Percentiles rank a stretch among this genome's conserved stretches.
Evolutionary conservation across 2,113 vertebrate genomes (phyloP).

Genomic region (Amblyornis subalaris): DNA sequence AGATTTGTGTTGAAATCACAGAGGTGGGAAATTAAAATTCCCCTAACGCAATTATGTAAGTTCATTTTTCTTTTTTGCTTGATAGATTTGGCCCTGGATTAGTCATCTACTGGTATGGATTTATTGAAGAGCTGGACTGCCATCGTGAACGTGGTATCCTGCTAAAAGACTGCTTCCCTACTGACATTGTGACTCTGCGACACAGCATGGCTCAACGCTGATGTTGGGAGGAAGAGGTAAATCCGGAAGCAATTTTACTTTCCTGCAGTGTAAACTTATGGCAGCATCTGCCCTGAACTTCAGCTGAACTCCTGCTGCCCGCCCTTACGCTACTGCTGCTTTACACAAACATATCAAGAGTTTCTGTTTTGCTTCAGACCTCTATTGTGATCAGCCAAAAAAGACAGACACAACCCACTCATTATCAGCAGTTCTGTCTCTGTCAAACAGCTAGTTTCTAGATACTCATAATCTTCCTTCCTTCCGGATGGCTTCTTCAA

Average conservation of each 20-base stretch:
- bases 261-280: slow-evolving; percentile 80
- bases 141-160: slow-evolving; percentile 92
- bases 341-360: slow-evolving; percentile 78
- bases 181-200: slow-evolving; percentile 87
- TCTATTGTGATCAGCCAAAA: slow-evolving; percentile 75
- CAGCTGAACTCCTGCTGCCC: slow-evolving; percentile 82
- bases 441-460: slow-evolving; percentile 75
- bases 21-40: neutral
- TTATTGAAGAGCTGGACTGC: slow-evolving; percentile 94
- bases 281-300: slow-evolving; percentile 90
- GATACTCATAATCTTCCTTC: slow-evolving; percentile 80
- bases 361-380: slow-evolving; percentile 81
- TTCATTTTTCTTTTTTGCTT: neutral
- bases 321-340: slow-evolving; percentile 67
- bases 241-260: slow-evolving; percentile 91
- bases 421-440: slow-evolving; percentile 78
- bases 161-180: slow-evolving; percentile 93
- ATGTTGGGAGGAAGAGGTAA: slow-evolving; percentile 66
- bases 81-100: slow-evolving; percentile 93
- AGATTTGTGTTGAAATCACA: neutral
- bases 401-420: slow-evolving; percentile 75
- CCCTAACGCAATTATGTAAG: neutral
- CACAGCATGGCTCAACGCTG: slow-evolving; percentile 65
- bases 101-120: slow-evolving; percentile 98
- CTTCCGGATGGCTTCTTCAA: slow-evolving; percentile 82